Conservation (phyloP, 2,888 invertebrate genomes). For the Chrysolina haemoptera region DNA sequence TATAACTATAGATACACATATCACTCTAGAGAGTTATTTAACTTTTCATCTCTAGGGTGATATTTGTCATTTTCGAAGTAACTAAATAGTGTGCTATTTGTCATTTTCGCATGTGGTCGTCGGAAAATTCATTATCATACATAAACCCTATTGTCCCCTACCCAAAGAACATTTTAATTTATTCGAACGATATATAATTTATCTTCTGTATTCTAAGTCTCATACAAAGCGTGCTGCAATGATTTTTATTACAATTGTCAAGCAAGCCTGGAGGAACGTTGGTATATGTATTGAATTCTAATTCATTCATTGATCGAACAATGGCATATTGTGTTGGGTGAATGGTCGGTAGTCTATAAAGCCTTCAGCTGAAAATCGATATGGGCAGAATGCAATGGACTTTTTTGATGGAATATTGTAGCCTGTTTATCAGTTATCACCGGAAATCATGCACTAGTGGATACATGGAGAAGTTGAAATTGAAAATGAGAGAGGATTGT, state of each 20-base stretch:
- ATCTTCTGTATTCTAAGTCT: slow-evolving; percentile 40
- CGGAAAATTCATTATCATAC: no score
- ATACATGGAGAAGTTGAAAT: no score
- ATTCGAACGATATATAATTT: slow-evolving; percentile 39
- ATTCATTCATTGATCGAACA: slow-evolving; percentile 15
- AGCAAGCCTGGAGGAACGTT: slow-evolving; percentile 15
- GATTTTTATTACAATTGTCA: slow-evolving; percentile 33
- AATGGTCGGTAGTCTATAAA: slow-evolving; percentile 7
- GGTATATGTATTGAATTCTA: slow-evolving; percentile 19
- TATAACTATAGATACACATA: no score
- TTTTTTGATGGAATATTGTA: no score
- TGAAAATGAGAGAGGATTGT: no score
- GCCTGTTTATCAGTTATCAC: no score
- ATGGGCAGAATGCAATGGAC: not conserved
- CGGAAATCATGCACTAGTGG: no score
- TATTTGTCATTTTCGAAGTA: no score
- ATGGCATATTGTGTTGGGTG: slow-evolving; percentile 8
- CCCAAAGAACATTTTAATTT: slow-evolving; percentile 21
- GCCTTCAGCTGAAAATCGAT: slow-evolving; percentile 2
- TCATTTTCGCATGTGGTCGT: no score
- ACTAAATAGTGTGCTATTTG: no score
- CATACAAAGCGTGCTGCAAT: slow-evolving; percentile 43
- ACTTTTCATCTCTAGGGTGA: no score
- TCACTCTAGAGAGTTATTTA: no score
- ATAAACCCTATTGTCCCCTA: slow-evolving; percentile 27